Base-by-base conservation (phyloP, 2,888 invertebrate genomes). In the Leptogaster cylindrica region DNA sequence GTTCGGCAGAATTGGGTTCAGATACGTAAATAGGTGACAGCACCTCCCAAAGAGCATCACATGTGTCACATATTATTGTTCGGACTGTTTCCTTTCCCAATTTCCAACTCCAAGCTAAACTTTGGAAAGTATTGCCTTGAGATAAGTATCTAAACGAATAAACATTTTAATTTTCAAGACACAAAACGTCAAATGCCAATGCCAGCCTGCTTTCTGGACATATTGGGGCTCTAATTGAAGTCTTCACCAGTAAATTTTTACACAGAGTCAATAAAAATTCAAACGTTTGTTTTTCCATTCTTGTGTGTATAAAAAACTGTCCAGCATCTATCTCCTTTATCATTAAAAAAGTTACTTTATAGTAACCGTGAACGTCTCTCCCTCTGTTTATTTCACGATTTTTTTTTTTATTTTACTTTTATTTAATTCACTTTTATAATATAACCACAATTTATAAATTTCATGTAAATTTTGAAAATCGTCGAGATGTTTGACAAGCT, bases 1-100 rank as follows among this genome's bases (percentile, higher is more conserved):
- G 18, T 8, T 70, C 61, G 3, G 18, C 20, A 1, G 23, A 3
- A 44, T 25, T 67, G 7, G 67, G 64, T 33, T 65, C 50, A 1
- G 48, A 12, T 1, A 67, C 50, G 31, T 67, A 66, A n/a, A 61
- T 12, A 8, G 65, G 55, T 1, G 25, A 23, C 7, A 68, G 14
- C 4, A 28, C 14, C 7, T 28, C 14, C 69, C 68, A 70, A 33
- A 70, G 16, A 6, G 20, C 64, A 20, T 68, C 68, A 44, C 64
- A 71, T 1, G 65, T 66, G 7, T 68, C 67, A 0, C 52, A 31
- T 7, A 68, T 50, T 16, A 71, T 69, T 16, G 14, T 51, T 10
- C 70, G 41, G 1, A 66, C 69, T 7, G 71, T 70, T 4, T 41
- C 41, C 10, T 65, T 65, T 7, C 63, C 70, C 12, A 68, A 6